Evolutionary conservation across 1,140 invertebrate genomes (phyloP).

Genomic region (Pseudobourletiella spinata): DNA sequence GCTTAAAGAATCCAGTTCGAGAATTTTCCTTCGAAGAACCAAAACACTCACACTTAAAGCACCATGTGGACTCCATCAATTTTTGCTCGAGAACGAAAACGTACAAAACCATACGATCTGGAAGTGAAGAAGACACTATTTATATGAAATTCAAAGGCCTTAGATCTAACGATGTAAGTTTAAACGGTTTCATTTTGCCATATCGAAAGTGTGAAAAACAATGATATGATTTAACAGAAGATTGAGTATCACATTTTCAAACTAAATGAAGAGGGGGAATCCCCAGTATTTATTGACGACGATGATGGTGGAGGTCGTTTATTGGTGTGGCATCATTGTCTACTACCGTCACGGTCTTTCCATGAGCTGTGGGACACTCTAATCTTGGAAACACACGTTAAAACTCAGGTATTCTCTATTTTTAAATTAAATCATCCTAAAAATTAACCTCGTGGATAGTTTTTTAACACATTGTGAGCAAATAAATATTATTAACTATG

Average conservation of each 20-base stretch:
- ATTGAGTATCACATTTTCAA: constrained; percentile 47
- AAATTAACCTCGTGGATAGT: neutral
- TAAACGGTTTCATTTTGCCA: neutral
- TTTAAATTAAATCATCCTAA: neutral
- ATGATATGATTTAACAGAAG: neutral
- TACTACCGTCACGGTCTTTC: constrained; percentile 70
- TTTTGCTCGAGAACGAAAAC: neutral
- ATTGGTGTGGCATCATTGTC: constrained; percentile 64
- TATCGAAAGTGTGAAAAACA: neutral
- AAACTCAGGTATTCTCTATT: constrained; percentile 46
- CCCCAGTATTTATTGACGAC: constrained; percentile 47
- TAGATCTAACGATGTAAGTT: neutral
- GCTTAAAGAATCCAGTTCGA: neutral
- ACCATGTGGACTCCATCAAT: neutral
- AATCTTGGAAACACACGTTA: constrained; percentile 76
- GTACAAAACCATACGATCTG: neutral
- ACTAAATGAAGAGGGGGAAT: constrained; percentile 48
- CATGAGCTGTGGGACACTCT: constrained; percentile 84
- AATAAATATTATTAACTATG: no score
- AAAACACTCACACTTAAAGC: neutral
- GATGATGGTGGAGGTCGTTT: constrained; percentile 54
- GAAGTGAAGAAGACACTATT: neutral
- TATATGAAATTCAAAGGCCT: neutral
- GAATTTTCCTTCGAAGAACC: neutral
- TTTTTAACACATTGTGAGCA: neutral